Conservation (phyloP, 2,113 vertebrate genomes). For the Petroica traversi region DNA sequence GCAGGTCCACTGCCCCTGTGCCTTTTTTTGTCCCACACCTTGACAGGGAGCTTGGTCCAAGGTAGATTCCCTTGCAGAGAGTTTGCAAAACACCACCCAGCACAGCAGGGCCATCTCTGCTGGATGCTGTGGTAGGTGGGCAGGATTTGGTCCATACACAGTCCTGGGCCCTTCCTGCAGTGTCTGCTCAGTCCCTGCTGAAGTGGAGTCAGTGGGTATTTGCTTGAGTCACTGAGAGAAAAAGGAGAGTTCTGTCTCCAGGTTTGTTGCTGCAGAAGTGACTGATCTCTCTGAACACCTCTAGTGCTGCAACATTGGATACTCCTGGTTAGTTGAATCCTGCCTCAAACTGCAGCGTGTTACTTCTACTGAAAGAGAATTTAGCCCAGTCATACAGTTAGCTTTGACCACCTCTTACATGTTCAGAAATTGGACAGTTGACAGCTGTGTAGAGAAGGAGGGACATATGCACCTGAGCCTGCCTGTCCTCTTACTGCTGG, state of each 20-base stretch:
- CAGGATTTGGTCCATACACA: not conserved
- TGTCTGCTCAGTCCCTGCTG: not conserved
- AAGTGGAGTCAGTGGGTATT: not conserved
- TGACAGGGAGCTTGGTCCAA: not conserved
- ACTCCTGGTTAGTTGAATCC: conserved; percentile 15
- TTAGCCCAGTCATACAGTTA: not conserved
- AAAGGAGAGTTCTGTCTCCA: not conserved
- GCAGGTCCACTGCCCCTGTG: not conserved
- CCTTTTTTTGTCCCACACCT: not conserved
- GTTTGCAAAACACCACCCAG: accelerated
- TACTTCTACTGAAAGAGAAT: not conserved
- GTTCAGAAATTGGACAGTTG: not conserved
- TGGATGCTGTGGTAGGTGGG: not conserved
- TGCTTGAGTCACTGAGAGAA: not conserved
- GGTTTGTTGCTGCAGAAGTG: not conserved
- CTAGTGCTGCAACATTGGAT: not conserved
- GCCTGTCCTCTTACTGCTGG: not conserved
- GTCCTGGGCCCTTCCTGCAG: not conserved
- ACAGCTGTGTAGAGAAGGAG: not conserved
- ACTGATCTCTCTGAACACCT: not conserved
- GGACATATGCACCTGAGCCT: not conserved
- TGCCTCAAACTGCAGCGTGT: not conserved
- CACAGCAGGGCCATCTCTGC: not conserved
- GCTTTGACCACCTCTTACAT: not conserved
- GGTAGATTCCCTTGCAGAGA: not conserved